Evolutionary conservation across 2,113 vertebrate genomes (phyloP).

Genomic region (Vicugna pacos): DNA sequence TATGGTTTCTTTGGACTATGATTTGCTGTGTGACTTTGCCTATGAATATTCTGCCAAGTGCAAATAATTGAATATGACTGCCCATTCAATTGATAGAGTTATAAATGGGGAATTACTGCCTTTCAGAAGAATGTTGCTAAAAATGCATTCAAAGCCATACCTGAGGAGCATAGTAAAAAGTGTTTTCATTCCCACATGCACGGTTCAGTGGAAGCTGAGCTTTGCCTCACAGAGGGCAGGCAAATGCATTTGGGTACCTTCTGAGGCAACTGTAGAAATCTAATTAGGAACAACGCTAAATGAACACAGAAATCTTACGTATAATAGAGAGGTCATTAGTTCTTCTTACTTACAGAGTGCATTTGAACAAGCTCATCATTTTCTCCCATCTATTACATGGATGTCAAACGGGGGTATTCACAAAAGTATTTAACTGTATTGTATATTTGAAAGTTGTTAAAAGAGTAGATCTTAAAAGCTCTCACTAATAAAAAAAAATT

Average conservation of each 20-base stretch:
- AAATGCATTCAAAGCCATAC: not conserved
- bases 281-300: not conserved
- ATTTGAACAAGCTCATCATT: not conserved
- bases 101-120: not conserved
- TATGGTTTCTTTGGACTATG: not conserved
- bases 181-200: not conserved
- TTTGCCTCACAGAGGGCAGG: not conserved
- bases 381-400: not conserved
- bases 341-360: not conserved
- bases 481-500: not conserved
- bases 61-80: slow-evolving; percentile 33
- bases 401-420: not conserved
- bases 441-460: slow-evolving; percentile 16
- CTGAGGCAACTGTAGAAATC: not conserved
- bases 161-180: not conserved
- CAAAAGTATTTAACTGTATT: not conserved
- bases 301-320: not conserved
- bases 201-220: not conserved
- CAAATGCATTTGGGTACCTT: not conserved
- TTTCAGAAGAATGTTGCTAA: slow-evolving; percentile 45
- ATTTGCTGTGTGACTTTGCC: not conserved
- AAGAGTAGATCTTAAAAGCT: not conserved
- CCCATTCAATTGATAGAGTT: not conserved
- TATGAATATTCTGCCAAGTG: not conserved
- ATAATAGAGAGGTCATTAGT: not conserved